These are phyloP conservation scores for Neogobius melanostomus DNA, from an alignment of 2,113 vertebrate genomes.

Conservation along the genomic window DNA sequence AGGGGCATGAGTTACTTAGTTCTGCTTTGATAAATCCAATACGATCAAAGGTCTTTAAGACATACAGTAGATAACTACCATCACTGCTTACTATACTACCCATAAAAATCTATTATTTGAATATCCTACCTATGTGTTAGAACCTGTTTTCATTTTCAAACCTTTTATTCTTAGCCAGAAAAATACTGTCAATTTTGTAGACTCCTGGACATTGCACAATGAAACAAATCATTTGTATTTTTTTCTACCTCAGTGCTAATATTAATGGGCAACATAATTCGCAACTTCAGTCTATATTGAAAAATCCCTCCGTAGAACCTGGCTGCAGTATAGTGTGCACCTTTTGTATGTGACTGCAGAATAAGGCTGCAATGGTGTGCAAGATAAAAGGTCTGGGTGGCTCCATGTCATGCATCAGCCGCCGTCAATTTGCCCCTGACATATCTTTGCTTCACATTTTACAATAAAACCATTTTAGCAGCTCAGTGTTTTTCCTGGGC, in stretches of 20 bases:
- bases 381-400: conserved; percentile 35
- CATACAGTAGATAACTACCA: too few relatives aligned
- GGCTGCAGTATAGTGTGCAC: not conserved
- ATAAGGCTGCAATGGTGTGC: conserved; percentile 23
- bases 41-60: too few relatives aligned
- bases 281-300: conserved; percentile 9
- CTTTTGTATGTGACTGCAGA: conserved; percentile 3
- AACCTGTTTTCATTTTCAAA: not conserved
- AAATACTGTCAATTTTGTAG: not conserved
- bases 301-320: conserved; percentile 9
- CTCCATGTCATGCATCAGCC: conserved; percentile 46
- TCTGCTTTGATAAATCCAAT: too few relatives aligned
- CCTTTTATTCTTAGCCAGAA: not conserved
- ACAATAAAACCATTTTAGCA: conserved; percentile 63
- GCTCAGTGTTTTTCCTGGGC: conserved; percentile 52
- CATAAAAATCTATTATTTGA: too few relatives aligned
- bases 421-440: conserved; percentile 45
- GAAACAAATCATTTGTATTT: not conserved
- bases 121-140: too few relatives aligned
- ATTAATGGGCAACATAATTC: not conserved
- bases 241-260: not conserved
- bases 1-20: too few relatives aligned
- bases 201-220: not conserved
- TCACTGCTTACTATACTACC: too few relatives aligned
- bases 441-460: conserved; percentile 46